Evolutionary conservation across 1,140 invertebrate species (phyloP).

Genomic region (Cephus cinctus): DNA sequence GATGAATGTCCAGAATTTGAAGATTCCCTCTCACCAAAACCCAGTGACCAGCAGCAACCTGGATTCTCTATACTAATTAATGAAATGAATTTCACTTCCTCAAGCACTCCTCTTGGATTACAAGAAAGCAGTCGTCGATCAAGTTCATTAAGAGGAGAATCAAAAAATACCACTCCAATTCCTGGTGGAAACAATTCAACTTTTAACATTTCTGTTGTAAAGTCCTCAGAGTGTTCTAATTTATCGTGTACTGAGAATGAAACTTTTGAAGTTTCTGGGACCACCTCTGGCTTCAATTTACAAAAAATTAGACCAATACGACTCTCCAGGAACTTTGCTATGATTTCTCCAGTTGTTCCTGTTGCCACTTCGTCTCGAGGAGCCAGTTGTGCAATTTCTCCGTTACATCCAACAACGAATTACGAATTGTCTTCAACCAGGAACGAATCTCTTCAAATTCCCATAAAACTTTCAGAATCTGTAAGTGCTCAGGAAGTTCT

Average conservation of each 20-base stretch:
- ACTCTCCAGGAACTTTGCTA: constrained; percentile 23
- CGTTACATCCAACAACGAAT: neutral
- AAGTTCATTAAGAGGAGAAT: neutral
- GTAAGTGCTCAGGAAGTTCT: constrained; percentile 31
- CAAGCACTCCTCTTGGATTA: constrained; percentile 5
- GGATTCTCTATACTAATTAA: constrained; percentile 42
- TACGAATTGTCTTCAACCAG: constrained; percentile 13
- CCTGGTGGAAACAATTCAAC: constrained; percentile 4
- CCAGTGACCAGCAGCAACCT: constrained; percentile 1
- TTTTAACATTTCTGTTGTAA: constrained; percentile 12
- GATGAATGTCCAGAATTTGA: constrained; percentile 21
- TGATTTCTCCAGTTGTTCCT: constrained; percentile 16
- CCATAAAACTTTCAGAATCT: constrained; percentile 13
- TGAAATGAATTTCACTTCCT: constrained; percentile 34
- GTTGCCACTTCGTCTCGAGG: constrained; percentile 9
- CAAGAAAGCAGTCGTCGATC: neutral
- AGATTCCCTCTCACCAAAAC: constrained; percentile 28
- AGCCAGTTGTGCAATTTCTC: neutral
- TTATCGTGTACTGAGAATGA: constrained; percentile 18
- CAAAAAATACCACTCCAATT: neutral
- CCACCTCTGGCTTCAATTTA: constrained; percentile 18
- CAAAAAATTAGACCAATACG: constrained; percentile 17
- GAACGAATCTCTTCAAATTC: constrained; percentile 1
- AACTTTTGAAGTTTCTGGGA: constrained; percentile 28
- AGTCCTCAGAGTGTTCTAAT: constrained; percentile 5